Evolutionary conservation across 2,888 invertebrate species (phyloP).

Genomic region (Drosophila differens): DNA sequence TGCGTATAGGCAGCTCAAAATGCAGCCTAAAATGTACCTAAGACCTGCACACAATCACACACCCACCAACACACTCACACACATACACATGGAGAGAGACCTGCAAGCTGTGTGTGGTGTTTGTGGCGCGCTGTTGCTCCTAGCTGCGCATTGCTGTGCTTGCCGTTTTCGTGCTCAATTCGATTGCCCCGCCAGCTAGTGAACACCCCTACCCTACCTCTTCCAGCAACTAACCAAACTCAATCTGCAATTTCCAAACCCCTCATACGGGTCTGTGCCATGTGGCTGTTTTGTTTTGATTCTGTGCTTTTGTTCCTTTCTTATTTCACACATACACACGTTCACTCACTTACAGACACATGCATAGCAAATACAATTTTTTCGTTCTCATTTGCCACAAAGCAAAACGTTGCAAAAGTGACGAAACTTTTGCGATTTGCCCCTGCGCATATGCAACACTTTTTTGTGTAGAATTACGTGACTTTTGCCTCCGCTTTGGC

Average conservation of each 20-base stretch:
- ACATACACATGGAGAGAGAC: slow-evolving; percentile 1
- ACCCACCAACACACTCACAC: slow-evolving; percentile 19
- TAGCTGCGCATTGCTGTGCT: slow-evolving; percentile 44
- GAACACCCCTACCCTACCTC: background rate
- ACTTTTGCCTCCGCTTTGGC: slow-evolving; percentile 2
- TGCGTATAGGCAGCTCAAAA: slow-evolving; percentile 41
- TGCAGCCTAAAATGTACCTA: slow-evolving; percentile 64
- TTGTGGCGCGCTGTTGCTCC: slow-evolving; percentile 54
- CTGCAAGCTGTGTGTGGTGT: slow-evolving; percentile 41
- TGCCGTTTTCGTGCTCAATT: slow-evolving; percentile 58
- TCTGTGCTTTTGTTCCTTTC: slow-evolving; percentile 48
- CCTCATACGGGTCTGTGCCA: slow-evolving; percentile 42
- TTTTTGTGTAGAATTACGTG: slow-evolving; percentile 28
- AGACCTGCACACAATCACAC: slow-evolving; percentile 21
- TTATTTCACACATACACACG: slow-evolving; percentile 15
- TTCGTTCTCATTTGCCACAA: slow-evolving; percentile 73
- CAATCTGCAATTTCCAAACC: slow-evolving; percentile 13
- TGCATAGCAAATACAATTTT: slow-evolving; percentile 70
- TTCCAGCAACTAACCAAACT: background rate
- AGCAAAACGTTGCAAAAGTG: slow-evolving; percentile 46
- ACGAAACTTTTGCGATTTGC: slow-evolving; percentile 43
- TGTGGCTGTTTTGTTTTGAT: slow-evolving; percentile 77
- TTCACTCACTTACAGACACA: slow-evolving; percentile 27
- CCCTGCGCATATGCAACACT: slow-evolving; percentile 66
- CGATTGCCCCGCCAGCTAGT: slow-evolving; percentile 54